Percentiles rank a stretch among this genome's conserved stretches.
Conservation (phyloP, 2,113 vertebrate genomes). For the Holacanthus passer region DNA sequence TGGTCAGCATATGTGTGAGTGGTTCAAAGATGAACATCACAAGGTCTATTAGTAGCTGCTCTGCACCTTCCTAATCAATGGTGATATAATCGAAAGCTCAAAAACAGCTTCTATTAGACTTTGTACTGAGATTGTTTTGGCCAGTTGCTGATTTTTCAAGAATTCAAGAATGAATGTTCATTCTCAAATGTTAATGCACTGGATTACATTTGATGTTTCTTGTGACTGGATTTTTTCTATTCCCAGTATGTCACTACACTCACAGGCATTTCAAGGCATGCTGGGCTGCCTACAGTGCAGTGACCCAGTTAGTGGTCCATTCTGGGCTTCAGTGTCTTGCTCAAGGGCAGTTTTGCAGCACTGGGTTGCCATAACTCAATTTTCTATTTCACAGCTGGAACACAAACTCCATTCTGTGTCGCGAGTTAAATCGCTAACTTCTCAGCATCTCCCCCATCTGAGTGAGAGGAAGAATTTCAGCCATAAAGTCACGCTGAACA, state of each 20-base stretch:
- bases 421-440: constrained; percentile 22
- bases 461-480: background rate
- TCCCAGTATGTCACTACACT: background rate
- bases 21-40: background rate
- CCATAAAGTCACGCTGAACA: constrained; percentile 15
- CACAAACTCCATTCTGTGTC: constrained; percentile 20
- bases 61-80: background rate
- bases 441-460: constrained; percentile 23
- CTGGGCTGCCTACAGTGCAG: background rate
- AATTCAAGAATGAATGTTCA: background rate
- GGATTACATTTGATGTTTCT: background rate
- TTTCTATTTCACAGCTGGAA: constrained; percentile 42
- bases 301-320: constrained; percentile 61
- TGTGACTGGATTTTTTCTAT: background rate
- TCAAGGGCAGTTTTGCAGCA: constrained; percentile 55
- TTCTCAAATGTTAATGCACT: background rate
- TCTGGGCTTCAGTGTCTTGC: constrained; percentile 45
- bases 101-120: background rate
- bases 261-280: constrained; percentile 1
- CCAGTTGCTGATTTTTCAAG: background rate
- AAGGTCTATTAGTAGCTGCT: background rate
- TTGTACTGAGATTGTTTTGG: background rate
- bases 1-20: background rate
- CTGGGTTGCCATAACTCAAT: constrained; percentile 31
- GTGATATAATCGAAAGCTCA: background rate